Evolutionary conservation across 2,113 vertebrate species (phyloP).

Genomic region (Ahaetulla prasina): DNA sequence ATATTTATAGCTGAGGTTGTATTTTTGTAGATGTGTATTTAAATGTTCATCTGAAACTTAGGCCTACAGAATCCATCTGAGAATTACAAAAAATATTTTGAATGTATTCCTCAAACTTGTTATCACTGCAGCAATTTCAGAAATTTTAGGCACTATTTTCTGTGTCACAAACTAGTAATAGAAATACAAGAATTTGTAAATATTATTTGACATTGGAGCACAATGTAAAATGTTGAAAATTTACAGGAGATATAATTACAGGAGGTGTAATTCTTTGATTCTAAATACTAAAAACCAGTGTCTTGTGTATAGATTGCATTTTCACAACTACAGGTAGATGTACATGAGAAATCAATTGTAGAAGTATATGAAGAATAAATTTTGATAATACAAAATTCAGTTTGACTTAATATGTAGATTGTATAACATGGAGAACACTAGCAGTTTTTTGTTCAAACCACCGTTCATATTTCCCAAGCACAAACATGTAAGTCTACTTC

Average conservation of each 20-base stretch:
- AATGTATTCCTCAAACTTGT: not conserved
- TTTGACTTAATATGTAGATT: not conserved
- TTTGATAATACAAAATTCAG: not conserved
- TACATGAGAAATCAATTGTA: not conserved
- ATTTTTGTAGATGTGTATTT: conserved; percentile 19
- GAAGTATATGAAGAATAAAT: not conserved
- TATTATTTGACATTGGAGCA: not conserved
- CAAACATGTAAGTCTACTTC: conserved; percentile 6
- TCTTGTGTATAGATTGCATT: not conserved
- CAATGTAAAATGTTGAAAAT: not conserved
- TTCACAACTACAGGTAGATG: not conserved
- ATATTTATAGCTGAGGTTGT: conserved; percentile 17
- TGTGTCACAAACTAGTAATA: not conserved
- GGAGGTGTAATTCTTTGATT: not conserved
- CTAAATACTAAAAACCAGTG: not conserved
- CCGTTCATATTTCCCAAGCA: not conserved
- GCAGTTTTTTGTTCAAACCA: not conserved
- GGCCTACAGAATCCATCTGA: not conserved
- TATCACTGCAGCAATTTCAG: not conserved
- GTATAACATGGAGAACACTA: not conserved
- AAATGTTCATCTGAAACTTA: conserved; percentile 19
- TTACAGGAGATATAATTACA: not conserved
- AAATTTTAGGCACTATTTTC: not conserved
- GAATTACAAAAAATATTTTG: not conserved
- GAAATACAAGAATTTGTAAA: not conserved